Evolutionary conservation across 2,888 invertebrate species (phyloP).

Genomic region (Epirrhoe tristata): DNA sequence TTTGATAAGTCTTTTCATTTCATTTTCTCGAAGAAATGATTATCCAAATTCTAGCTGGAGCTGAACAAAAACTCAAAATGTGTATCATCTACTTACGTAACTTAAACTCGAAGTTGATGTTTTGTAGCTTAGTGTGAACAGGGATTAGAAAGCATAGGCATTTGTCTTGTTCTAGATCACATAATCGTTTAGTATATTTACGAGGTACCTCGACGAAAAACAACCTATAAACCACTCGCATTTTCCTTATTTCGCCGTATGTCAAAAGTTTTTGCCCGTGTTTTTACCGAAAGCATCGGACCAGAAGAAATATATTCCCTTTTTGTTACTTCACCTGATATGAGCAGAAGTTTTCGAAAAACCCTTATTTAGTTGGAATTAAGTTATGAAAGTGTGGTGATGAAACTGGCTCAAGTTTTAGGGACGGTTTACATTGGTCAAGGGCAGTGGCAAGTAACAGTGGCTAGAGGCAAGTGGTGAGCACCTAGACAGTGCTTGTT

Average conservation of each 20-base stretch:
- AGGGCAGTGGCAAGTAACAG: too few relatives aligned
- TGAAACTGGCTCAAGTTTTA: conserved; percentile 45
- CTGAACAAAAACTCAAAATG: too few relatives aligned
- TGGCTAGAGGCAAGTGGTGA: too few relatives aligned
- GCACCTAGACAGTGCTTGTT: too few relatives aligned
- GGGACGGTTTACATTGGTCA: too few relatives aligned
- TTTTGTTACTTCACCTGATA: conserved; percentile 56
- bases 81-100: too few relatives aligned
- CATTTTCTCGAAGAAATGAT: too few relatives aligned
- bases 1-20: too few relatives aligned
- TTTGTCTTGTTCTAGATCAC: conserved; percentile 16
- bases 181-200: conserved; percentile 42
- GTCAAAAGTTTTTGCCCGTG: conserved; percentile 65
- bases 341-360: conserved; percentile 56
- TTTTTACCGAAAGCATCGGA: conserved; percentile 62
- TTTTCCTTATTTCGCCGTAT: conserved; percentile 62
- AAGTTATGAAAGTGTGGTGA: conserved; percentile 54
- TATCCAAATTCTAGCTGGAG: too few relatives aligned
- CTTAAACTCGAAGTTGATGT: too few relatives aligned
- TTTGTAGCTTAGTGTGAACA: too few relatives aligned
- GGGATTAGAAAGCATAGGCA: conserved; percentile 2
- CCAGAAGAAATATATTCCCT: conserved; percentile 59
- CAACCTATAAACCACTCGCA: conserved; percentile 48
- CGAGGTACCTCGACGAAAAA: conserved; percentile 54
- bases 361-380: conserved; percentile 57